Conservation (phyloP, 2,113 vertebrate species). For the Lasiurus borealis region DNA sequence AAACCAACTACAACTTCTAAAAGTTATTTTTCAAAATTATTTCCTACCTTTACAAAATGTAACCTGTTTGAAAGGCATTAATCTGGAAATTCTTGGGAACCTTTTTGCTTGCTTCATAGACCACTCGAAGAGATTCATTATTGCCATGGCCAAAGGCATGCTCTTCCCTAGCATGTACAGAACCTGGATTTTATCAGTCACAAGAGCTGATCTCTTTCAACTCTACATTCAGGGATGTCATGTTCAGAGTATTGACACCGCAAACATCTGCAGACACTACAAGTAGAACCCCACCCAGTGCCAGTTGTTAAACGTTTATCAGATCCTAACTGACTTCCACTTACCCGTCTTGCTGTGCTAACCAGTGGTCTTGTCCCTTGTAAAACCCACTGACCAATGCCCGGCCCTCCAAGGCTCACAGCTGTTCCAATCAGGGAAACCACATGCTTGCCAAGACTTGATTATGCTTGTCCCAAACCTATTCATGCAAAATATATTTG, state of each 20-base stretch:
- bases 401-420: fast-evolving
- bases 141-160: not conserved
- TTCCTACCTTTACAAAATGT: not conserved
- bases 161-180: not conserved
- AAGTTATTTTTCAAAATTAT: not conserved
- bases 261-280: not conserved
- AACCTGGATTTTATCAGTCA: not conserved
- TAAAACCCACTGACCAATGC: not conserved
- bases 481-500: constrained; percentile 72
- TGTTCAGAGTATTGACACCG: not conserved
- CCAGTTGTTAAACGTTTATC: not conserved
- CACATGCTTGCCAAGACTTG: constrained; percentile 23
- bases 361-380: not conserved
- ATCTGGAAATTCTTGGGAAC: not conserved
- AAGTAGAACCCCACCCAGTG: not conserved
- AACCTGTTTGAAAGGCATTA: not conserved
- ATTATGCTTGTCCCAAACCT: constrained; percentile 63
- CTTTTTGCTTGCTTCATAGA: not conserved
- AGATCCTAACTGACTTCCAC: not conserved
- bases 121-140: not conserved
- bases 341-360: not conserved
- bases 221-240: not conserved
- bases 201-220: not conserved
- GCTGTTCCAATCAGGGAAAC: constrained; percentile 44
- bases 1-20: too few relatives aligned